These are phyloP conservation scores for Sarcophaga caerulescens DNA, from an alignment of 2,888 invertebrate species.

Conservation along the genomic window DNA sequence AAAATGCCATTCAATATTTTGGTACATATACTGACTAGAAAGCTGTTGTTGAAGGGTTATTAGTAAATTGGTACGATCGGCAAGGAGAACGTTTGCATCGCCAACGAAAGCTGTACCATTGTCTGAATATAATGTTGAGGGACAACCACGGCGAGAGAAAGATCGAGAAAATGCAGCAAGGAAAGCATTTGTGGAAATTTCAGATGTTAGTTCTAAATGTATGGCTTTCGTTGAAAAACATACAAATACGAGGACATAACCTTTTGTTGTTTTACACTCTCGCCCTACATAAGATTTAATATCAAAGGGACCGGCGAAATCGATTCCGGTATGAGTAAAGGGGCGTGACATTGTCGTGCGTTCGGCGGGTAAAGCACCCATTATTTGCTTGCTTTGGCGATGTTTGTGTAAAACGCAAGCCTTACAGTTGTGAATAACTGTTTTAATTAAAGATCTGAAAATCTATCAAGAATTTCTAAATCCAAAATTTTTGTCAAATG, in stretches of 20 bases:
- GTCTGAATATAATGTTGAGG: conserved; percentile 4
- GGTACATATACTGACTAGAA: background rate
- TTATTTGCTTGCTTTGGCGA: conserved; percentile 8
- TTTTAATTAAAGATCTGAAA: background rate
- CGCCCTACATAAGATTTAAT: conserved; percentile 1
- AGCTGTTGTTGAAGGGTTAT: background rate
- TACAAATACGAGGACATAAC: background rate
- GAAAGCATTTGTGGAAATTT: background rate
- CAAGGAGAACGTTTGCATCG: background rate
- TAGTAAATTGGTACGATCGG: background rate
- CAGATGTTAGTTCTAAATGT: background rate
- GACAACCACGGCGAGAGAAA: conserved; percentile 13
- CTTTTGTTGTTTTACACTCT: background rate
- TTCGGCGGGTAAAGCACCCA: background rate
- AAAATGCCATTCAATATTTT: conserved; percentile 10
- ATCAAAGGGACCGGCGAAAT: conserved; percentile 4
- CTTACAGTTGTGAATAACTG: background rate
- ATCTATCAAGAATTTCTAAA: background rate
- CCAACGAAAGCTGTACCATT: conserved; percentile 26
- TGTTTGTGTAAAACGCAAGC: background rate
- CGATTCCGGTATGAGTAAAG: background rate
- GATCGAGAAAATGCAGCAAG: conserved; percentile 24
- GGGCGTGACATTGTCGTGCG: background rate
- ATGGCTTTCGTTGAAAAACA: background rate
- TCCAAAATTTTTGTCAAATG: background rate